Conservation (phyloP, 2,888 invertebrate genomes). For the Argyresthia goedartella region DNA sequence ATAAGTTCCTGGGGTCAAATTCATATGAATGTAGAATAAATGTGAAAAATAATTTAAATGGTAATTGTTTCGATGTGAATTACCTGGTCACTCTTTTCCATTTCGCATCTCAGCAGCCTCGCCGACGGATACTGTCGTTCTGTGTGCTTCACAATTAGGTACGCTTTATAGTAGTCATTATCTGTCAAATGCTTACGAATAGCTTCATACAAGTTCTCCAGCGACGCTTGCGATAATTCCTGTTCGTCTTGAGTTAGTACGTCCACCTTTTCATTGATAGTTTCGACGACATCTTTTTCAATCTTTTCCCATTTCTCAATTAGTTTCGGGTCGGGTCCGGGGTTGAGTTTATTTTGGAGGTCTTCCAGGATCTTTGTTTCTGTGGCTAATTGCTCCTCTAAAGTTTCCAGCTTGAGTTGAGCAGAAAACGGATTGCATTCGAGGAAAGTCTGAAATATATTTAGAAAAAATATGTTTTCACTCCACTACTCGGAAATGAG, state of each 20-base stretch:
- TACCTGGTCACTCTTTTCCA: constrained; percentile 64
- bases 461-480: too few species aligned
- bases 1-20: too few species aligned
- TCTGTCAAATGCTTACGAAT: constrained; percentile 53
- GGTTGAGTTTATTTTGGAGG: constrained; percentile 63
- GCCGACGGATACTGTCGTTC: constrained; percentile 61
- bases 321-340: constrained; percentile 50
- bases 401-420: constrained; percentile 70
- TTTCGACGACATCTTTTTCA: constrained; percentile 54
- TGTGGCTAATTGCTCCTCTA: constrained; percentile 71
- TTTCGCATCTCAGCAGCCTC: constrained; percentile 51
- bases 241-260: constrained; percentile 57
- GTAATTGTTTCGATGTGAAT: background rate
- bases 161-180: constrained; percentile 65
- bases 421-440: constrained; percentile 90
- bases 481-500: too few species aligned
- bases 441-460: constrained; percentile 72
- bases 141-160: constrained; percentile 56
- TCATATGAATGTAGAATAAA: too few species aligned
- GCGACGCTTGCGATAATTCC: constrained; percentile 49
- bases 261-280: constrained; percentile 62
- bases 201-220: constrained; percentile 52
- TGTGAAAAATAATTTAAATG: too few species aligned
- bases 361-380: constrained; percentile 75
- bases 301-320: constrained; percentile 66